Evolutionary conservation across 2,888 invertebrate genomes (phyloP), one percentile per base, ranked within the genome.

Genomic region (Caenorhabditis virilis): DNA sequence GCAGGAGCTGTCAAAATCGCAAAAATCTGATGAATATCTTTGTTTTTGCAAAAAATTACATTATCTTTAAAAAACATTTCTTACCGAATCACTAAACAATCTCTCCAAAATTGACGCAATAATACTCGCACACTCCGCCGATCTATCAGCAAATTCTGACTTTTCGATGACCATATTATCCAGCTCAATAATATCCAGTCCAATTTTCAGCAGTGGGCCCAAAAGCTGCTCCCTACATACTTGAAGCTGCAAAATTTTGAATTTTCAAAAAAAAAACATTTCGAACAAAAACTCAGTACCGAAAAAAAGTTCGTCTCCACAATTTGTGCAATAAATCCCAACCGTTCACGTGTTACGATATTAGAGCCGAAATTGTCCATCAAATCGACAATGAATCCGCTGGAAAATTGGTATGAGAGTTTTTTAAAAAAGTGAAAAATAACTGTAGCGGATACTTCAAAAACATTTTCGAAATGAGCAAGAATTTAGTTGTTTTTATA

Each of bases 281-380:
- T n/a, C n/a, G n/a, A n/a, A n/a, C n/a, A n/a, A n/a, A n/a, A n/a
- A n/a, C n/a, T n/a, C n/a, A n/a, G n/a, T n/a, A n/a, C n/a, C n/a
- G 55, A 56, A 47, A 79, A 79, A 39, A 79, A 60, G 6, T 60
- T 58, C 1, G 76, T 78, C 13, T 74, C 71, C 15, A 79, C 71
- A 20, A 79, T 48, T 18, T 76, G 71, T 16, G 53, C 58, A 35
- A 79, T 58, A 48, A 78, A 78, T 5, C 61, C 60, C 18, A 79
- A 62, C 7, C 74, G 61, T 47, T 76, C 75, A 0, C 69, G 50
- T 7, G 68, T 69, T 9, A 74, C 67, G 38, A 78, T 76, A 53
- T 76, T 73, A 18, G 43, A 47, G 20, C 76, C 75, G 38, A 78
- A 69, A 22, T 64, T 61, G 36, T 67, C 43, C 59, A 78, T 67